Conservation (phyloP, 2,113 vertebrate species). For the Ginglymostoma cirratum region DNA sequence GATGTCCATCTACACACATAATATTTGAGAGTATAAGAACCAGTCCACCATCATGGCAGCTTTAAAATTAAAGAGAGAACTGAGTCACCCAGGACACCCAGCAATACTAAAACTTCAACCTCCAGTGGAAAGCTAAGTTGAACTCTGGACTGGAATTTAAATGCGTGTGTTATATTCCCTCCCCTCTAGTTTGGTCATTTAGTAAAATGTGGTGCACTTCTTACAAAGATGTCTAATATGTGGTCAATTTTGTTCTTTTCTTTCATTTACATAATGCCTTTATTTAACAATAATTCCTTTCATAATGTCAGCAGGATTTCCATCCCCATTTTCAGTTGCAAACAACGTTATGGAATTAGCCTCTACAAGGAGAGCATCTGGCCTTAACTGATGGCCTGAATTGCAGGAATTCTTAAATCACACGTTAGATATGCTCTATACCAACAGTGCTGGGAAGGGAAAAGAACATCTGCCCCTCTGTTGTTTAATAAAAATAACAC, state of each 20-base stretch:
- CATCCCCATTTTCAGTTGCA: not conserved
- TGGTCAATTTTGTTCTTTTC: not conserved
- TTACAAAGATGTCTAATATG: not conserved
- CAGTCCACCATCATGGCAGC: not conserved
- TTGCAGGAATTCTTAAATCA: no score
- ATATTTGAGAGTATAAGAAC: not conserved
- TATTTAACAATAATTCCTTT: not conserved
- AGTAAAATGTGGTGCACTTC: not conserved
- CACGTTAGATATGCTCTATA: not conserved
- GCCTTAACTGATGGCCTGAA: no score
- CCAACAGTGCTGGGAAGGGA: not conserved
- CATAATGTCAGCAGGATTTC: not conserved
- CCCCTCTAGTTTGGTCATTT: not conserved
- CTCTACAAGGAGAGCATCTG: no score
- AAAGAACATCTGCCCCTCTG: not conserved
- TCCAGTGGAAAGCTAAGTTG: not conserved
- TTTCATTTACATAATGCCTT: no score
- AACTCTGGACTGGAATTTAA: not conserved
- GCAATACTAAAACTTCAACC: not conserved
- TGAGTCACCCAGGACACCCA: not conserved
- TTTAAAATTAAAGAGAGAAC: not conserved
- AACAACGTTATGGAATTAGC: not conserved
- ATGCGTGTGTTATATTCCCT: not conserved
- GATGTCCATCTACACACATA: not conserved
- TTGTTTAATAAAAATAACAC: not conserved